Base-by-base conservation (phyloP, 1,140 invertebrate species). In the Zophobas atratus region DNA sequence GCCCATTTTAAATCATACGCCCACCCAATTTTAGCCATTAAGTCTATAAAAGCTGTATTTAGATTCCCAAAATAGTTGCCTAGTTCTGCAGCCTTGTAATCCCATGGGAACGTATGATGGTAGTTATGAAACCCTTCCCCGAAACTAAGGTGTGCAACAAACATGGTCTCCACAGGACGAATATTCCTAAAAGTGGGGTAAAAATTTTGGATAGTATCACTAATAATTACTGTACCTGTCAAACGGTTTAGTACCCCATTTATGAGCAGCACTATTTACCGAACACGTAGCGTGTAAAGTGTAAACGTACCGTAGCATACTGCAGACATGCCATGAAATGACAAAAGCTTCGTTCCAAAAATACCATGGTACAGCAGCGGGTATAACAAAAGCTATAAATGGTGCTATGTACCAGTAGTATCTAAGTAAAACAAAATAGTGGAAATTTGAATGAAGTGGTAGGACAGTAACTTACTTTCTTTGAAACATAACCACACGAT, bases 61-160 rank as follows among this genome's bases (percentile, higher is more conserved):
- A 93, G 84, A 85, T 97, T 98, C 8, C 90, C 88, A 8, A 89
- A 89, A 86, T 89, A 89, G 75, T 87, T 87, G n/a, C 88, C 88
- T 74, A 90, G 82, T 82, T 95, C 94, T 53, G 92, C 91, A 43
- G 92, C 90, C 60, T 90, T 90, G 85, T 94, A 94, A 55, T 88
- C 87, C 87, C 93, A 92, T 0, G 93, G 93, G 86, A 94, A 94
- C 0, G 90, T 89, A 82, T 95, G 94, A 82, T 96, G 94, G 86
- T 94, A 96, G 85, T 95, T 95, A 85, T 95, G 93, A 89, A 92
- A 94, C 1, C 93, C 93, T 87, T 92, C 92, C 1, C 92, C 92
- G 1, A 86, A 72, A 1, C 86, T 86, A 43, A 91, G 78, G 1
- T 89, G 83, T 0, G 90, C 87, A 0, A 92, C 90, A 33, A 89